Evolutionary conservation across 2,113 vertebrate species (phyloP).

Genomic region (Prunella fulvescens): DNA sequence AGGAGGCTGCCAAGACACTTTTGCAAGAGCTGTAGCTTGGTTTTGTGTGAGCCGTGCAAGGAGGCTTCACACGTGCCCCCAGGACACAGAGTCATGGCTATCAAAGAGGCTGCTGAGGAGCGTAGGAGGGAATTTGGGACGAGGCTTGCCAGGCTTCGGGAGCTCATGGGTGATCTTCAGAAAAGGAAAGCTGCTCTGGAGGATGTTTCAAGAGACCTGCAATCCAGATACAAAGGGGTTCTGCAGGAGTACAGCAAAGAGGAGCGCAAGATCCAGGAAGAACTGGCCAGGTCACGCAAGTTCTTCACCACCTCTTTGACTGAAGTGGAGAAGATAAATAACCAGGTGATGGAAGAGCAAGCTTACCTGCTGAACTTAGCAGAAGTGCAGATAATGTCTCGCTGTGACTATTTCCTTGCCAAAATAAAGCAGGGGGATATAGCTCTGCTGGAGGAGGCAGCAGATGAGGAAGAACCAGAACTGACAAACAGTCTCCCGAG

Average conservation of each 20-base stretch:
- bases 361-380: conserved; percentile 91
- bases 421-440: conserved; percentile 91
- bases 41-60: conserved; percentile 88
- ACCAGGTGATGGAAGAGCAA: conserved; percentile 90
- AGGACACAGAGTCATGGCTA: conserved; percentile 81
- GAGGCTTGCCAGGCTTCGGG: conserved; percentile 80
- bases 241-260: conserved; percentile 90
- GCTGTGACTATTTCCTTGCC: conserved; percentile 93
- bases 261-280: conserved; percentile 88
- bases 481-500: conserved; percentile 79
- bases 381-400: conserved; percentile 92
- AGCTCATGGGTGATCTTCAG: conserved; percentile 86
- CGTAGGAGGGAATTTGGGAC: conserved; percentile 83
- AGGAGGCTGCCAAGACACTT: conserved; percentile 89
- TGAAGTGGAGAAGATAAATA: conserved; percentile 90
- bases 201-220: conserved; percentile 82
- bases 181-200: conserved; percentile 86
- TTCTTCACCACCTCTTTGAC: conserved; percentile 85
- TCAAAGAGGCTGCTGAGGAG: conserved; percentile 86
- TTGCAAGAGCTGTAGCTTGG: conserved; percentile 81
- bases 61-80: conserved; percentile 77
- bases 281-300: conserved; percentile 84
- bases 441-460: conserved; percentile 84
- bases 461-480: conserved; percentile 85
- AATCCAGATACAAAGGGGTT: conserved; percentile 82